Conservation (phyloP, 2,113 vertebrate genomes). For the Alouatta palliata region DNA sequence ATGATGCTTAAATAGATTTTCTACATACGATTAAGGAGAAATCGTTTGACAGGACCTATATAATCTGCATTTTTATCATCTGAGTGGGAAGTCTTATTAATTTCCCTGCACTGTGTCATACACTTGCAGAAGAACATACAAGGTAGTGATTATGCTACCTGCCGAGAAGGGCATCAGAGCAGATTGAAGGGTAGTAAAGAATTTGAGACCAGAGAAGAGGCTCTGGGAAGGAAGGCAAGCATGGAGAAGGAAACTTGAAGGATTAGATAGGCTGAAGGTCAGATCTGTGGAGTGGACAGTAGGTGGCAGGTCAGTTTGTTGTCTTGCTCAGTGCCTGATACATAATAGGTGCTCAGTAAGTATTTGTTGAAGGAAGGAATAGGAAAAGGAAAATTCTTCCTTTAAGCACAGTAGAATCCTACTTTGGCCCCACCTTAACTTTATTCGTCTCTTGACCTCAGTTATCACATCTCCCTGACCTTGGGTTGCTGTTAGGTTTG, state of each 20-base stretch:
- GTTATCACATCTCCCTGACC: neutral
- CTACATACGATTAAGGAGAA: constrained; percentile 14
- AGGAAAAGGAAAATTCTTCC: neutral
- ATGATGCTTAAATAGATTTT: neutral
- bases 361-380: neutral
- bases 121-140: neutral
- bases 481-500: neutral
- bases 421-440: neutral
- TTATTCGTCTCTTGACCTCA: neutral
- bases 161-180: neutral
- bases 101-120: neutral
- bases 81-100: neutral
- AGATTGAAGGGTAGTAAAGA: neutral
- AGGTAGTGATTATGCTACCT: neutral
- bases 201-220: neutral
- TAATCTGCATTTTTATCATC: neutral
- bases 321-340: neutral
- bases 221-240: neutral
- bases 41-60: neutral
- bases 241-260: neutral
- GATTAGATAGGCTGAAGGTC: neutral
- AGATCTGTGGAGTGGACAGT: neutral
- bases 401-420: neutral
- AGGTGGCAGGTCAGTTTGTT: neutral
- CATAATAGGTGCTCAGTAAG: neutral